Percentiles rank a stretch among this genome's conserved stretches.
Evolutionary conservation across 2,797 vertebrate genomes (phyloP).

Genomic region (Rousettus madagascariensis): DNA sequence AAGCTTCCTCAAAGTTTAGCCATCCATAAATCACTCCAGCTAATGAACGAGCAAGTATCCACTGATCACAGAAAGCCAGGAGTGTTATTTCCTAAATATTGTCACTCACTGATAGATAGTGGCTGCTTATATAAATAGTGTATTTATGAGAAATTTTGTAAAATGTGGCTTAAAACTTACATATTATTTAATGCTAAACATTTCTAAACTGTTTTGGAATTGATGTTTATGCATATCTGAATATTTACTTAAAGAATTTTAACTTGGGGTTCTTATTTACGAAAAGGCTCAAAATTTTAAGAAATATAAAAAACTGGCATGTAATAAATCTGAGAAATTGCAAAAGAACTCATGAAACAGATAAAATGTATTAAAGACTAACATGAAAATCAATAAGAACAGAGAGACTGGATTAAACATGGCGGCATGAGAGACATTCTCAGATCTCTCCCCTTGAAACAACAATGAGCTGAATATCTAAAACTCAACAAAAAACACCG

Average conservation of each 20-base stretch:
- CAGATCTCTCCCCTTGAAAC: no score
- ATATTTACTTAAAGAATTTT: neutral
- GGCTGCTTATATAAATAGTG: neutral
- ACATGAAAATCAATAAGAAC: neutral
- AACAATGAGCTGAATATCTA: no score
- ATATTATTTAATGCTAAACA: neutral
- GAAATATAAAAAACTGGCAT: neutral
- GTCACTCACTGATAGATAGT: neutral
- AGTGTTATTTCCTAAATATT: neutral
- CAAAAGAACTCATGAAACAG: neutral
- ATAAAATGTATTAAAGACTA: neutral
- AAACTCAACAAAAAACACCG: no score
- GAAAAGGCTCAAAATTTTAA: neutral
- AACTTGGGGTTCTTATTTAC: neutral
- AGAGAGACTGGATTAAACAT: no score
- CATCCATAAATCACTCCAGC: neutral
- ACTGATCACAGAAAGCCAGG: neutral
- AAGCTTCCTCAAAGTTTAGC: neutral
- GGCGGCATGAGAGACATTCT: no score
- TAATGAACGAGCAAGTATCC: neutral
- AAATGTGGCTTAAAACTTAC: neutral
- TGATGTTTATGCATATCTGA: neutral
- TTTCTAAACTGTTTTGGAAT: constrained; percentile 28
- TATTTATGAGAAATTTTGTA: neutral
- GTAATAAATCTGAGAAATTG: neutral